Percentiles rank a stretch among this genome's conserved stretches.
Evolutionary conservation across 2,797 vertebrate genomes (phyloP).

Genomic region (Chelonia mydas): DNA sequence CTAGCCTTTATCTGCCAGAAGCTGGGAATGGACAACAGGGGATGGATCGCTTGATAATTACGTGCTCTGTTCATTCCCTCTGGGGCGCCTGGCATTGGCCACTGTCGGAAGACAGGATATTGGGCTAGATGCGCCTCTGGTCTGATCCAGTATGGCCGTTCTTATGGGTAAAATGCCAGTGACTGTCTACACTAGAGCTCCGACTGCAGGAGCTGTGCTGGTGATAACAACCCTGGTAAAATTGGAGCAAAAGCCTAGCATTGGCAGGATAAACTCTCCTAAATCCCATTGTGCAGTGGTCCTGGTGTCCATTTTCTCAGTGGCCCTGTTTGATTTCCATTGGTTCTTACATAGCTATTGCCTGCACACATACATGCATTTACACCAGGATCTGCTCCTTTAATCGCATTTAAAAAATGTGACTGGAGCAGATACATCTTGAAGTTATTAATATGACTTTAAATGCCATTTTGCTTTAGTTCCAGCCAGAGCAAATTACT

Average conservation of each 20-base stretch:
- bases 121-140: no score
- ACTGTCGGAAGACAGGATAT: no score
- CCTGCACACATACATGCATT: background rate
- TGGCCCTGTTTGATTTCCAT: rapidly evolving
- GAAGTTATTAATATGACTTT: background rate
- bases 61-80: no score
- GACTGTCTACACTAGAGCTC: background rate
- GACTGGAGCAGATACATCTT: background rate
- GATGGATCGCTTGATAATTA: no score
- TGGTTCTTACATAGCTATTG: rapidly evolving
- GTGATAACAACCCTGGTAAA: rapidly evolving
- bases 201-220: background rate
- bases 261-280: rapidly evolving
- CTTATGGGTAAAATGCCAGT: rapidly evolving
- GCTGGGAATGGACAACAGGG: no score
- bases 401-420: background rate
- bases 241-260: rapidly evolving
- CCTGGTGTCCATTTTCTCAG: rapidly evolving
- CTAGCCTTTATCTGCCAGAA: no score
- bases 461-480: background rate
- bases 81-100: no score
- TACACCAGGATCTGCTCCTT: background rate
- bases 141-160: no score
- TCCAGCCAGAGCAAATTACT: background rate
- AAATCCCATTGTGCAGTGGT: rapidly evolving